Base-by-base conservation (phyloP, 2,888 invertebrate genomes). In the Chydorus sphaericus region DNA sequence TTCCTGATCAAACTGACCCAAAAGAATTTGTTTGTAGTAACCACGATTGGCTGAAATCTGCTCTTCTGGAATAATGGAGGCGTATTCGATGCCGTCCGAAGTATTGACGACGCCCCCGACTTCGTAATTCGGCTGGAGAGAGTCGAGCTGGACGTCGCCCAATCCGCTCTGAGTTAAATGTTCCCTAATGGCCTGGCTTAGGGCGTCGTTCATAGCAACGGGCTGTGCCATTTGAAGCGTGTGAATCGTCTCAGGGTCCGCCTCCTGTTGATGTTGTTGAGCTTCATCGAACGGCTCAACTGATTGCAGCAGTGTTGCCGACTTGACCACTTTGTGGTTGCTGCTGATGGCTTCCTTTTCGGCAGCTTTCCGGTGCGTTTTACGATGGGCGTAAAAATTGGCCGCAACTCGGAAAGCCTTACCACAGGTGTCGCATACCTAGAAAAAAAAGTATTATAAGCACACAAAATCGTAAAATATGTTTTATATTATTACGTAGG, bases 231-330 rank as follows among this genome's bases (percentile, higher is more conserved):
- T 44, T 44, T 44, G 44, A 14, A 44, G n/a, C 20, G 44, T 44
- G 44, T 44, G 44, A 23, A 44, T 44, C 28, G 18, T 18, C 23
- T 39, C 39, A 7, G 18, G 20, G 10, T 39, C 39, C 8, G 39
- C 18, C 39, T 18, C 20, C 39, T 39, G 51, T 8, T 7, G 7
- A 16, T 39, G 49, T 4, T 51, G 30, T 6, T 52, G 33, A 14
- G 20, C 10, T 1, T 33, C 52, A 20, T 52, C 20, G 14, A 14
- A 14, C 31, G 16, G 52, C 11, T 50, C 31, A 14, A 50, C 30
- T 6, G 20, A 50, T 18, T 78, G 74, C 67, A 81, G 81, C 61
- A 75, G 74, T 55, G 79, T 78, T 18, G 69, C 66, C n/a, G n/a
- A n/a, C n/a, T n/a, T n/a, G n/a, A n/a, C n/a, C 26, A 69, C 63